These are phyloP conservation scores for Myxocyprinus asiaticus DNA, from an alignment of 2,113 vertebrate genomes.

Conservation along the genomic window DNA sequence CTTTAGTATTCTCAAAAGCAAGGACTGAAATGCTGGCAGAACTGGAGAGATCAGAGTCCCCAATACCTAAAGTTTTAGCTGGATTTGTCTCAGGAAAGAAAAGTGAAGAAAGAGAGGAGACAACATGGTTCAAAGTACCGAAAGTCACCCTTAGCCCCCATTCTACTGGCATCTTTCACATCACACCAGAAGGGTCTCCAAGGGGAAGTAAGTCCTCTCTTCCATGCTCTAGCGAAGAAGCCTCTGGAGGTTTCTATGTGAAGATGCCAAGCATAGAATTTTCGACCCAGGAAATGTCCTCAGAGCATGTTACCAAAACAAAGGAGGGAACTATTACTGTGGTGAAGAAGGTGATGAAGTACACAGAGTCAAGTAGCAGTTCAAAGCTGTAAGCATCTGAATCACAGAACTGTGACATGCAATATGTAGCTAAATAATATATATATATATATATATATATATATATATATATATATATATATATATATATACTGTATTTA, in stretches of 20 bases:
- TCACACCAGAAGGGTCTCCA: slow-evolving; percentile 71
- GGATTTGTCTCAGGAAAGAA: slow-evolving; percentile 63
- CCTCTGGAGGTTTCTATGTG: slow-evolving; percentile 71
- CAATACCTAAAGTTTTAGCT: slow-evolving; percentile 56
- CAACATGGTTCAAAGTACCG: slow-evolving; percentile 80
- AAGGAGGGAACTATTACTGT: slow-evolving; percentile 59
- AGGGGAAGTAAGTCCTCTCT: slow-evolving; percentile 58
- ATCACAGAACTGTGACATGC: slow-evolving; percentile 10
- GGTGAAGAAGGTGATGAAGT: slow-evolving; percentile 68
- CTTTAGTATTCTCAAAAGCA: slow-evolving; percentile 68
- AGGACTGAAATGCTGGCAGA: slow-evolving; percentile 72
- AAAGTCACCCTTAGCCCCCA: slow-evolving; percentile 80
- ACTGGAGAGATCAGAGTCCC: slow-evolving; percentile 64
- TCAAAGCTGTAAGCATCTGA: slow-evolving; percentile 16
- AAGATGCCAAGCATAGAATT: slow-evolving; percentile 76
- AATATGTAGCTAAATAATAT: background rate
- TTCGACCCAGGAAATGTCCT: slow-evolving; percentile 60
- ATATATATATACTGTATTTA: background rate
- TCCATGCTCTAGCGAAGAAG: slow-evolving; percentile 64
- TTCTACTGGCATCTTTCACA: slow-evolving; percentile 70
- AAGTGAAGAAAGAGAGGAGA: slow-evolving; percentile 67
- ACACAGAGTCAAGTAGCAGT: slow-evolving; percentile 55
- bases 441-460: background rate
- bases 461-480: too few species aligned
- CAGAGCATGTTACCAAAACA: slow-evolving; percentile 61